These are phyloP conservation scores for Anoplolepis gracilipes DNA, from an alignment of 1,140 invertebrate species.

Conservation along the genomic window DNA sequence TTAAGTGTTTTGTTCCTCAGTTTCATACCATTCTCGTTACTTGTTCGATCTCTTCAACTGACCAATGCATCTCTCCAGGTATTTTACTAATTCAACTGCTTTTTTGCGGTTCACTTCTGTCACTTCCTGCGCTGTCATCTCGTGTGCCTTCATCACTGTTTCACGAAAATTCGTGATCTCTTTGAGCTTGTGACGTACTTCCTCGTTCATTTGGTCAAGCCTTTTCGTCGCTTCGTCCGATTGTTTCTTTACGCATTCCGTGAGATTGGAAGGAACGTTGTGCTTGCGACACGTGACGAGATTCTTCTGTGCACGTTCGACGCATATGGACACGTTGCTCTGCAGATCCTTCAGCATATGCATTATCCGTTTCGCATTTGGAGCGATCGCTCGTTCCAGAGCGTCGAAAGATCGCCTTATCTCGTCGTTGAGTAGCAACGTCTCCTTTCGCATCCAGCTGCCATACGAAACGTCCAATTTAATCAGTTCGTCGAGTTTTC, in stretches of 20 bases:
- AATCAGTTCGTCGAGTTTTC: constrained; percentile 44
- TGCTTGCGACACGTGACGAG: background rate
- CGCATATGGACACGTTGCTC: background rate
- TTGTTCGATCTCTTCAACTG: constrained; percentile 22
- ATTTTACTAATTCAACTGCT: constrained; percentile 1
- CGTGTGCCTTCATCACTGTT: constrained; percentile 30
- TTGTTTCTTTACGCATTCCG: constrained; percentile 47
- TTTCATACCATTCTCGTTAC: background rate
- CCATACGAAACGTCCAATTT: constrained; percentile 56
- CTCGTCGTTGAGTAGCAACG: constrained; percentile 55
- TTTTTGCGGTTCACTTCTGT: background rate
- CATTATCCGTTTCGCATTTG: constrained; percentile 21
- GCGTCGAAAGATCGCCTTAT: constrained; percentile 47
- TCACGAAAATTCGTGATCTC: constrained; percentile 38
- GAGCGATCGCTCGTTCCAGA: background rate
- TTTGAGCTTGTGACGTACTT: background rate
- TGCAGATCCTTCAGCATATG: constrained; percentile 34
- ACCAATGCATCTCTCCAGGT: constrained; percentile 50
- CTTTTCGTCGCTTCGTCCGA: constrained; percentile 16
- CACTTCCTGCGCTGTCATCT: background rate
- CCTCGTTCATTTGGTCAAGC: constrained; percentile 25
- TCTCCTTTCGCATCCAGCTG: constrained; percentile 46
- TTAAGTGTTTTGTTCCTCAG: background rate
- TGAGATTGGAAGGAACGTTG: background rate
- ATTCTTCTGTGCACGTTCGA: background rate